Evolutionary conservation across 2,113 vertebrate species (phyloP).

Genomic region (Xenopus borealis): DNA sequence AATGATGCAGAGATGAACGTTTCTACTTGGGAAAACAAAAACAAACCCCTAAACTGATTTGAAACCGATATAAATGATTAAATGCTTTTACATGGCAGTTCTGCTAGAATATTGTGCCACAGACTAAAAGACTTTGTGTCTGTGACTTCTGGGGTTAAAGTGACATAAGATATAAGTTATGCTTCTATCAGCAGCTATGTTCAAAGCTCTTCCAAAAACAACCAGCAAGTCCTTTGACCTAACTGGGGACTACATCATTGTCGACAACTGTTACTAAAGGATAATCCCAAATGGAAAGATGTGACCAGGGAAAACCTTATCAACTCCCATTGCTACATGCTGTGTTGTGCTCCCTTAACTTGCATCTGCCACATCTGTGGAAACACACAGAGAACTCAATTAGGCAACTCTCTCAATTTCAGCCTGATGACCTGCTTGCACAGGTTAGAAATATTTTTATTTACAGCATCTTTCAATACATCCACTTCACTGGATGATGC

Average conservation of each 20-base stretch:
- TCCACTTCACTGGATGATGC: too few relatives aligned
- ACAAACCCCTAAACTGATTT: too few relatives aligned
- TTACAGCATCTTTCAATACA: not conserved
- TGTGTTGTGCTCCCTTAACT: constrained; percentile 46
- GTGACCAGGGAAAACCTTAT: constrained; percentile 3
- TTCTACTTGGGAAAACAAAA: too few relatives aligned
- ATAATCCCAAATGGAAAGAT: constrained; percentile 54
- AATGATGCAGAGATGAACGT: too few relatives aligned
- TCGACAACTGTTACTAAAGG: constrained; percentile 66
- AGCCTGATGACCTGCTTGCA: not conserved
- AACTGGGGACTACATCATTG: constrained; percentile 52
- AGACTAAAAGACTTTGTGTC: constrained; percentile 12
- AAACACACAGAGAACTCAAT: not conserved
- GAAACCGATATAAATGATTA: too few relatives aligned
- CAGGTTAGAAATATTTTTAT: not conserved
- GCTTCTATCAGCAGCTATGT: constrained; percentile 53
- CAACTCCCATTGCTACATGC: constrained; percentile 20
- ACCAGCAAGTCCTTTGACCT: constrained; percentile 54
- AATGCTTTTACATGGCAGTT: too few relatives aligned
- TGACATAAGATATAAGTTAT: constrained; percentile 35
- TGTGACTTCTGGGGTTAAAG: constrained; percentile 26
- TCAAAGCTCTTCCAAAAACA: constrained; percentile 60
- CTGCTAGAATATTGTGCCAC: constrained; percentile 11
- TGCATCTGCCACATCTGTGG: constrained; percentile 49
- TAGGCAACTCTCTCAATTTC: constrained; percentile 2